phyloP scores from a whole-genome alignment of 2,113 vertebrate genomes.

The Dicerorhinus sumatrensis region DNA sequence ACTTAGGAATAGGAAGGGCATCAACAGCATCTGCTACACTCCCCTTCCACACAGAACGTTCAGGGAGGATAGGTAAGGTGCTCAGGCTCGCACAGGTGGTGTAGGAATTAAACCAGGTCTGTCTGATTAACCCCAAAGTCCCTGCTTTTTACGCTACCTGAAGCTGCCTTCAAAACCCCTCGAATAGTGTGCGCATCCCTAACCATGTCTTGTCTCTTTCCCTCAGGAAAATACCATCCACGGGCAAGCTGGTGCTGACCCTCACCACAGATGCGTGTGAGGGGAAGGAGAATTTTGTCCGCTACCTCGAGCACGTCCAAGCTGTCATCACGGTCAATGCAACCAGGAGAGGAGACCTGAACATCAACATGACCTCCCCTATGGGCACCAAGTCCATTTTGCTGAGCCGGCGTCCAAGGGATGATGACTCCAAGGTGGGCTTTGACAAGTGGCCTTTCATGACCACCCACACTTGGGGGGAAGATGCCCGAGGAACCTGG shows the following conservation, averaged over 20 bases:
- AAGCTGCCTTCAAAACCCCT: background rate
- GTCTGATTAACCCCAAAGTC: background rate
- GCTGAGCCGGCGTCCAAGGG: conserved; percentile 96
- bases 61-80: background rate
- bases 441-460: conserved; percentile 99
- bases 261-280: conserved; percentile 95
- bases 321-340: conserved; percentile 97
- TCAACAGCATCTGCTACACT: background rate
- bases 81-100: background rate
- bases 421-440: conserved; percentile 97
- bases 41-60: background rate
- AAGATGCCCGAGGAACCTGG: conserved; percentile 98
- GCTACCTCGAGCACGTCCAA: conserved; percentile 98
- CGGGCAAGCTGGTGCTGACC: conserved; percentile 92
- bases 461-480: conserved; percentile 99
- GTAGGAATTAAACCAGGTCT: background rate
- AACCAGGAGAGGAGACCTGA: conserved; percentile 95
- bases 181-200: background rate
- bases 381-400: conserved; percentile 99
- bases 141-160: background rate
- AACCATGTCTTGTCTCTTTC: conserved; percentile 12
- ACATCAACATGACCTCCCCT: conserved; percentile 99
- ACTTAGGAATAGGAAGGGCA: background rate
- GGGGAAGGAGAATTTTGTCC: conserved; percentile 98
- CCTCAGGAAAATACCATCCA: conserved; percentile 94